Evolutionary conservation across 2,888 invertebrate species (phyloP).

Genomic region (Marronus borbonicus): DNA sequence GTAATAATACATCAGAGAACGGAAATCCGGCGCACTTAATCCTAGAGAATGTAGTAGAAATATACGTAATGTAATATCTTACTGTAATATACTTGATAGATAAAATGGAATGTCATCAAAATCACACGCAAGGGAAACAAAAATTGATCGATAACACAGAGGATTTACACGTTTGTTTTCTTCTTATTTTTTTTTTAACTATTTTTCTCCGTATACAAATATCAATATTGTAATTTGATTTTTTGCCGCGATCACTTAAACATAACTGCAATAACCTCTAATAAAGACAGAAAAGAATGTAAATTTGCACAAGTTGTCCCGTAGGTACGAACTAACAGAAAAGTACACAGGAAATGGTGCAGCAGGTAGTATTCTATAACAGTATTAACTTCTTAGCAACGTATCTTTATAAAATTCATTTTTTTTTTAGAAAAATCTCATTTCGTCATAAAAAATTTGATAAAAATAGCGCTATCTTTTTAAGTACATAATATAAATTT

Average conservation of each 20-base stretch:
- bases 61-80: constrained; percentile 49
- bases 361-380: not conserved
- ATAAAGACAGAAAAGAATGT: not conserved
- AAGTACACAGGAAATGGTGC: not conserved
- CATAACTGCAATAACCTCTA: not conserved
- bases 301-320: constrained; percentile 9
- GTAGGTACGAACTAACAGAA: not conserved
- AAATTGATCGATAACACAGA: constrained; percentile 15
- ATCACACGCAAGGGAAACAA: constrained; percentile 13
- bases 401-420: constrained; percentile 19
- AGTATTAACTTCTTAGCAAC: constrained; percentile 31
- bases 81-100: constrained; percentile 52
- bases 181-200: not conserved
- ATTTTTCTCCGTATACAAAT: not conserved
- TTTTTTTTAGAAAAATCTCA: constrained; percentile 17
- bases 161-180: not conserved
- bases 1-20: constrained; percentile 45
- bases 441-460: constrained; percentile 32
- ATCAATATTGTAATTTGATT: constrained; percentile 9
- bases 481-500: constrained; percentile 17
- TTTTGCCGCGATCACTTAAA: not conserved
- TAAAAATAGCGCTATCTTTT: constrained; percentile 46
- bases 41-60: constrained; percentile 9
- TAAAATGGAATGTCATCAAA: constrained; percentile 52
- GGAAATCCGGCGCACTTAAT: constrained; percentile 43